Evolutionary conservation across 1,140 invertebrate species (phyloP).

Genomic region (Drosophila busckii): DNA sequence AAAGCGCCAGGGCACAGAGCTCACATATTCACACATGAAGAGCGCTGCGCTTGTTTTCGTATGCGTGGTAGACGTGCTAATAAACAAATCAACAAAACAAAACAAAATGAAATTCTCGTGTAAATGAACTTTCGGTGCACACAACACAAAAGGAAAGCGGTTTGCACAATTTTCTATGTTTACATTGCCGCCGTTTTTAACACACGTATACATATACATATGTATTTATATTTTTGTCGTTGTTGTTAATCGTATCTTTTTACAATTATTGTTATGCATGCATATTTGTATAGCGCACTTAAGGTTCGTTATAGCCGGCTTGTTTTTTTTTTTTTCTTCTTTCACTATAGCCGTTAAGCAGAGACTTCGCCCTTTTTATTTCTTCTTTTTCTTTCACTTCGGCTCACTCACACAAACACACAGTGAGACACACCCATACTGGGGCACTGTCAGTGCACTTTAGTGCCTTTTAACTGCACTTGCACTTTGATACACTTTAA

Average conservation of each 20-base stretch:
- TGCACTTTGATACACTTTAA: conserved; percentile 22
- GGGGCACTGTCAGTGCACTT: conserved; percentile 24
- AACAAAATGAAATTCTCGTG: conserved; percentile 69
- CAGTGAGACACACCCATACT: conserved; percentile 44
- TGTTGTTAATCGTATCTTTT: conserved; percentile 12
- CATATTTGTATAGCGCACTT: conserved; percentile 45
- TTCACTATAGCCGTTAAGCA: conserved; percentile 28
- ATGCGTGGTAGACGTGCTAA: conserved; percentile 25
- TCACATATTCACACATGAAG: neutral
- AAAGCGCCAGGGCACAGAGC: conserved; percentile 9
- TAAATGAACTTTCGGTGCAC: conserved; percentile 62
- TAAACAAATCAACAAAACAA: conserved; percentile 72
- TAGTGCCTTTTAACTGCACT: conserved; percentile 41
- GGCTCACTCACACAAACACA: conserved; percentile 25
- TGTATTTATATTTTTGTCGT: conserved; percentile 3
- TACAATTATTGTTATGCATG: conserved; percentile 2
- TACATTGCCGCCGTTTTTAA: conserved; percentile 29
- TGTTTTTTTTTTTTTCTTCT: conserved; percentile 59
- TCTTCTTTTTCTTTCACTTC: conserved; percentile 38
- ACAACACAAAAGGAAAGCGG: conserved; percentile 36
- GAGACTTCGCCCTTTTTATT: conserved; percentile 61
- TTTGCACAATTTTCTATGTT: conserved; percentile 37
- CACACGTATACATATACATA: conserved; percentile 10
- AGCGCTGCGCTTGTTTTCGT: neutral
- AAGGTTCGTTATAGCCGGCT: conserved; percentile 63